Percentiles rank a stretch among this genome's conserved stretches.
Evolutionary conservation across 2,888 invertebrate species (phyloP).

Genomic region (Teleogryllus oceanicus): DNA sequence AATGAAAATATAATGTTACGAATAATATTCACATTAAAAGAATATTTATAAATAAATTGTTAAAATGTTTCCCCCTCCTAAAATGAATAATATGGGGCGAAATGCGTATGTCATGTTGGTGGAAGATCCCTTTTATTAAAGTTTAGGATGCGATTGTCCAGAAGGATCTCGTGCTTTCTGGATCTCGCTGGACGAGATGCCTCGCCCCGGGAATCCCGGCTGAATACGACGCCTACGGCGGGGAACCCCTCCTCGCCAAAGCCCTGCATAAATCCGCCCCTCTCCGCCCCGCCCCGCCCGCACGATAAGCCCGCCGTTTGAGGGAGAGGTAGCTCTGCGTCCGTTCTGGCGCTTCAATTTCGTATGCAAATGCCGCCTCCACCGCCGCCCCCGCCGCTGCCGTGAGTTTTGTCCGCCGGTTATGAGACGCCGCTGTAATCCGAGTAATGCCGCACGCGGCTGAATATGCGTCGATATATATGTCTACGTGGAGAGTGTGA

Average conservation of each 20-base stretch:
- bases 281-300: neutral
- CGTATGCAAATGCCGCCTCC: neutral
- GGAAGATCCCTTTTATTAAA: no score
- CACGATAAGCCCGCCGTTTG: neutral
- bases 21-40: no score
- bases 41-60: no score
- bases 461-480: no score
- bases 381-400: neutral
- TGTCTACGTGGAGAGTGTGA: no score
- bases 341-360: neutral
- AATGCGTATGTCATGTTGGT: no score
- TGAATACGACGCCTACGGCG: neutral
- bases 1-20: no score
- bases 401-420: neutral
- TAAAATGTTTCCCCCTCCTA: no score
- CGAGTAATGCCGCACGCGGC: neutral
- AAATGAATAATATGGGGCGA: no score
- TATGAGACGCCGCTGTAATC: neutral
- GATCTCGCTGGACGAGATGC: no score
- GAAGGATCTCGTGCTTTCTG: no score
- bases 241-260: neutral
- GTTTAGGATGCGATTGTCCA: no score
- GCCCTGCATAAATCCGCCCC: neutral
- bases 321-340: neutral
- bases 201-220: neutral